phyloP scores from a whole-genome alignment of 2,113 vertebrate species.

The Daboia siamensis region DNA sequence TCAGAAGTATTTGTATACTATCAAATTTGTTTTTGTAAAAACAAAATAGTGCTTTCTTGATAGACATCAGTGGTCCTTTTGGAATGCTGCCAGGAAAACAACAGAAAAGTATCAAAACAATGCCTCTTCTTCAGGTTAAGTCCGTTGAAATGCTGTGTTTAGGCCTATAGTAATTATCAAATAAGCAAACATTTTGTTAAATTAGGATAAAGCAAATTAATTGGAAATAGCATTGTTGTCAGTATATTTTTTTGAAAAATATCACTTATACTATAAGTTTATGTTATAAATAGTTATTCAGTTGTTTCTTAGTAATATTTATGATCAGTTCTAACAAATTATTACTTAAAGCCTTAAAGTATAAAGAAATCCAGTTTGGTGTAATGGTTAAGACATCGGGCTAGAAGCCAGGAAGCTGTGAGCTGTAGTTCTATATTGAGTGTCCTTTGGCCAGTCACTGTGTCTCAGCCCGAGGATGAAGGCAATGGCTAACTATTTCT shows the following conservation, averaged over 20 bases:
- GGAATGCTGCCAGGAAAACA: neutral
- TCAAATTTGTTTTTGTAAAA: neutral
- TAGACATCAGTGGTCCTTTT: neutral
- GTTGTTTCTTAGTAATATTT: neutral
- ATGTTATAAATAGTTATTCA: neutral
- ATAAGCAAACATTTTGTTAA: neutral
- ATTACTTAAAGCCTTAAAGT: constrained; percentile 9
- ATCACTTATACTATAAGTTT: neutral
- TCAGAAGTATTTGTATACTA: no score
- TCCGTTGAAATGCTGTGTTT: neutral
- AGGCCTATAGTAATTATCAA: neutral
- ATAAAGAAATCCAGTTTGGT: neutral
- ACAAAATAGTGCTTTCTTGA: neutral
- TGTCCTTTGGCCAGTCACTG: neutral
- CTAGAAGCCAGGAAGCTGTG: neutral
- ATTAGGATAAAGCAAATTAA: neutral
- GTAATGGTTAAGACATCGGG: neutral
- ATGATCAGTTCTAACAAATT: neutral
- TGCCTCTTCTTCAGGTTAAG: neutral
- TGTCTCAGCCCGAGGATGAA: neutral
- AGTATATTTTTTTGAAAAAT: neutral
- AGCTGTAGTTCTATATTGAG: neutral
- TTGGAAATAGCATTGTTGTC: neutral
- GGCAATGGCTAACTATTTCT: neutral
- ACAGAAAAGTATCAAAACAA: neutral